Conservation (phyloP, 2,888 invertebrate genomes). For the Megamerina dolium region DNA sequence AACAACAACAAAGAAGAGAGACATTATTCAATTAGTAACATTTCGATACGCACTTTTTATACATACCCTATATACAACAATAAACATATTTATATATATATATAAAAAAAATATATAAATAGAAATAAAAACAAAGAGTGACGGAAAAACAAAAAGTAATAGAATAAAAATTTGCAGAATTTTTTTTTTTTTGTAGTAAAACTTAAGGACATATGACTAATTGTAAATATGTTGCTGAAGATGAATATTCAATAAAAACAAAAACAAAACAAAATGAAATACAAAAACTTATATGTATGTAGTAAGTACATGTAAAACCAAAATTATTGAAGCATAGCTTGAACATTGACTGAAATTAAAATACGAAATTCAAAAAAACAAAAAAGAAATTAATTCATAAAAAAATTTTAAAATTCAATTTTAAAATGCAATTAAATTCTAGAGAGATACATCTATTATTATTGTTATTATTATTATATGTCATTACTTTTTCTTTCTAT, state of each 20-base stretch:
- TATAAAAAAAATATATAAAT: not conserved
- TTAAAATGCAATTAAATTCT: too few species aligned
- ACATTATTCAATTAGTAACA: conserved; percentile 7
- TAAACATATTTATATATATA: too few species aligned
- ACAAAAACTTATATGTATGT: not conserved
- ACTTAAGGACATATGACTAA: not conserved
- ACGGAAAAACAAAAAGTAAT: not conserved
- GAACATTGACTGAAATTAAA: not conserved
- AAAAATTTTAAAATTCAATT: too few species aligned
- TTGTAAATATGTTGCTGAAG: conserved; percentile 13
- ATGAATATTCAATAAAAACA: not conserved
- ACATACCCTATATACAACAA: conserved; percentile 10
- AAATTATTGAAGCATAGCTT: too few species aligned
- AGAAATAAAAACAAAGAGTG: not conserved
- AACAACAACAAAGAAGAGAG: not conserved
- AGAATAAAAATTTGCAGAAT: not conserved
- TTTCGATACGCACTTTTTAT: conserved; percentile 18
- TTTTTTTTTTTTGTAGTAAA: too few species aligned
- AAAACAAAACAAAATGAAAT: not conserved
- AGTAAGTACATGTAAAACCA: not conserved
- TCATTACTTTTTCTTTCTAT: too few species aligned
- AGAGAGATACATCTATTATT: too few species aligned
- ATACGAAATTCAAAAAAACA: conserved; percentile 7
- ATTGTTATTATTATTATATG: too few species aligned
- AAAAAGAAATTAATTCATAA: conserved; percentile 1